A percentile compares a stretch with the other conserved stretches of the same genome.
These are phyloP conservation scores for Protosalanx chinensis DNA, from an alignment of 2,797 vertebrate genomes.

Conservation along the genomic window DNA sequence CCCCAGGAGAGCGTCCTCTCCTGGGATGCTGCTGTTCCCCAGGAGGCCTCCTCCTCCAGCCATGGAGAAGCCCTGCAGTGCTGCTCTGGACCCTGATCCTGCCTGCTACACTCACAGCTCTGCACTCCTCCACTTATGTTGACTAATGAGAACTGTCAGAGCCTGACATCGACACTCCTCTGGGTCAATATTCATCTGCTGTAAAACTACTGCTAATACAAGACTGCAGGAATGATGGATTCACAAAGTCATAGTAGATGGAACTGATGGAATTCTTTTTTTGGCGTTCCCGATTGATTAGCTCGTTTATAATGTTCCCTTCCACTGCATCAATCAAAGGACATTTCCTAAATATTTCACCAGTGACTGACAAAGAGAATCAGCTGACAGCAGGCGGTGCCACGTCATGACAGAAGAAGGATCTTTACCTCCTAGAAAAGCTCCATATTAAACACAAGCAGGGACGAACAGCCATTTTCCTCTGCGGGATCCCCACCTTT, in stretches of 20 bases:
- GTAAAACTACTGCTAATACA: constrained; percentile 50
- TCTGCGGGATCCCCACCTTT: constrained; percentile 8
- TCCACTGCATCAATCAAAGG: neutral
- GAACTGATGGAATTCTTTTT: too few species aligned
- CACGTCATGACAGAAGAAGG: neutral
- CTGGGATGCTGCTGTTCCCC: neutral
- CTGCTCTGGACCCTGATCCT: too few species aligned
- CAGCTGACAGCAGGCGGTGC: neutral
- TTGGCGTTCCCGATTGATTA: too few species aligned
- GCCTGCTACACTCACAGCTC: too few species aligned
- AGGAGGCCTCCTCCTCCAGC: neutral
- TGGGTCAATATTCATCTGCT: constrained; percentile 14
- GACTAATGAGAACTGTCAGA: constrained; percentile 10
- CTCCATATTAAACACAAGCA: neutral
- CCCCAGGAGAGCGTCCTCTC: neutral
- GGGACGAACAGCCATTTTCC: neutral
- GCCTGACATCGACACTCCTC: neutral
- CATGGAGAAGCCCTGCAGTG: neutral
- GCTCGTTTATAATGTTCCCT: neutral
- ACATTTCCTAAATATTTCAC: neutral
- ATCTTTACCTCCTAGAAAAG: neutral
- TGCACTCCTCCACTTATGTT: constrained; percentile 11
- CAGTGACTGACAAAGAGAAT: neutral
- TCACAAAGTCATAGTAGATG: too few species aligned
- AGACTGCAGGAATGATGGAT: too few species aligned